Conservation (phyloP, 2,113 vertebrate species). For the Podarcis muralis region DNA sequence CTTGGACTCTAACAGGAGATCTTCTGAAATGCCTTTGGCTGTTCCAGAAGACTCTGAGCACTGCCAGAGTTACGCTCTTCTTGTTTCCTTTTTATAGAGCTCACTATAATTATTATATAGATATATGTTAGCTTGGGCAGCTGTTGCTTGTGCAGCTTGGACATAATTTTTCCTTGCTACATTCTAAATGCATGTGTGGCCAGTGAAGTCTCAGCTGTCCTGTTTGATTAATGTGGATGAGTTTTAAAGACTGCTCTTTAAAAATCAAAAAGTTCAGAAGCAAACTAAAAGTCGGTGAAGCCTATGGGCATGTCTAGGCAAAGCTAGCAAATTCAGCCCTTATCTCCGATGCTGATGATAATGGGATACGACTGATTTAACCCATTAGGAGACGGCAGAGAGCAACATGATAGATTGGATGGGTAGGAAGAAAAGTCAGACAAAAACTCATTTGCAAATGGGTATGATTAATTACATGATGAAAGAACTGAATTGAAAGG, state of each 20-base stretch:
- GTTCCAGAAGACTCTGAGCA: slow-evolving; percentile 6
- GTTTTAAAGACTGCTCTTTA: slow-evolving; percentile 42
- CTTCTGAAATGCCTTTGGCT: background rate
- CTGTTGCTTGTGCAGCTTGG: slow-evolving; percentile 16
- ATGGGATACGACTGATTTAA: slow-evolving; percentile 17
- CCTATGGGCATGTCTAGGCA: background rate
- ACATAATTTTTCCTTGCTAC: slow-evolving; percentile 39
- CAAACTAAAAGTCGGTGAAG: background rate
- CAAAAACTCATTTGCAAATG: slow-evolving; percentile 25
- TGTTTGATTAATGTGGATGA: slow-evolving; percentile 50
- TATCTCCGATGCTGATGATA: background rate
- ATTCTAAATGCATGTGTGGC: slow-evolving; percentile 29
- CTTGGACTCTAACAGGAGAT: slow-evolving; percentile 12
- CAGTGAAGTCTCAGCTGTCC: slow-evolving; percentile 50
- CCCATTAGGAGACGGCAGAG: slow-evolving; percentile 7
- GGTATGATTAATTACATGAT: slow-evolving; percentile 15
- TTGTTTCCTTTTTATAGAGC: background rate
- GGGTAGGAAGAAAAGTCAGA: slow-evolving; percentile 1
- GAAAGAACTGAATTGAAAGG: slow-evolving; percentile 24
- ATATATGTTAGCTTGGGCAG: background rate
- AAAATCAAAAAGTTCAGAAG: slow-evolving; percentile 38
- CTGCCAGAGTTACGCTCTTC: background rate
- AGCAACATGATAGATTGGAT: slow-evolving; percentile 9
- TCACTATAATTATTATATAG: slow-evolving; percentile 9
- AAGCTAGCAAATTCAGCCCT: slow-evolving; percentile 19